phyloP scores from a whole-genome alignment of 2,888 invertebrate genomes.

The Agrochola circellaris region DNA sequence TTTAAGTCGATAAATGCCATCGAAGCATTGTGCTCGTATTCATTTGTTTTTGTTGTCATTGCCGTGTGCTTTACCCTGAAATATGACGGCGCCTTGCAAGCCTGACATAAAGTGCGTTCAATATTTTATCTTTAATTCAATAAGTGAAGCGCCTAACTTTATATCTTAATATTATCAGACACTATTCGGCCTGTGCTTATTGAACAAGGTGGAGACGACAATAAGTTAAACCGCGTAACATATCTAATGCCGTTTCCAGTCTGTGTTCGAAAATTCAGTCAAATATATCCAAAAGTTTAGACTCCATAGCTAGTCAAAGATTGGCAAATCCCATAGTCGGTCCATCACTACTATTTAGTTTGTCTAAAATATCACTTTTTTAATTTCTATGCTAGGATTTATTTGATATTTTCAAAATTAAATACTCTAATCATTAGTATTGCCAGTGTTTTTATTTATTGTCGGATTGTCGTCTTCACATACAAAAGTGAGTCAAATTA shows the following conservation, averaged over 20 bases:
- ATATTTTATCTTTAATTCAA: slow-evolving; percentile 34
- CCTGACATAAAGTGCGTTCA: slow-evolving; percentile 19
- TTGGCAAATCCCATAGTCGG: background rate
- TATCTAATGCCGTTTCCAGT: background rate
- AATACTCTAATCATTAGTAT: too few relatives aligned
- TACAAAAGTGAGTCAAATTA: background rate
- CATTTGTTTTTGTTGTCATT: slow-evolving; percentile 39
- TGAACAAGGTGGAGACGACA: background rate
- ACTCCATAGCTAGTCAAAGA: background rate
- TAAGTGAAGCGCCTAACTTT: slow-evolving; percentile 4
- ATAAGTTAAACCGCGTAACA: background rate
- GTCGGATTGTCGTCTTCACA: background rate
- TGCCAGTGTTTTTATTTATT: background rate
- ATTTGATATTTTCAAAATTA: background rate
- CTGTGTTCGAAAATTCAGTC: too few relatives aligned
- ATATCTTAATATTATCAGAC: background rate
- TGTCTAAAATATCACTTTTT: background rate
- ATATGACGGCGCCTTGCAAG: slow-evolving; percentile 38
- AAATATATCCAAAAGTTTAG: background rate
- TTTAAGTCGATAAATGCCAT: slow-evolving; percentile 10
- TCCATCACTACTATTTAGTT: background rate
- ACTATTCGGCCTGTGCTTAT: background rate
- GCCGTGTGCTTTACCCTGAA: slow-evolving; percentile 17
- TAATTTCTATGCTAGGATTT: background rate
- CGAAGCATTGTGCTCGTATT: slow-evolving; percentile 15